Base-by-base conservation (phyloP, 2,113 vertebrate species). In the Erinaceus europaeus region DNA sequence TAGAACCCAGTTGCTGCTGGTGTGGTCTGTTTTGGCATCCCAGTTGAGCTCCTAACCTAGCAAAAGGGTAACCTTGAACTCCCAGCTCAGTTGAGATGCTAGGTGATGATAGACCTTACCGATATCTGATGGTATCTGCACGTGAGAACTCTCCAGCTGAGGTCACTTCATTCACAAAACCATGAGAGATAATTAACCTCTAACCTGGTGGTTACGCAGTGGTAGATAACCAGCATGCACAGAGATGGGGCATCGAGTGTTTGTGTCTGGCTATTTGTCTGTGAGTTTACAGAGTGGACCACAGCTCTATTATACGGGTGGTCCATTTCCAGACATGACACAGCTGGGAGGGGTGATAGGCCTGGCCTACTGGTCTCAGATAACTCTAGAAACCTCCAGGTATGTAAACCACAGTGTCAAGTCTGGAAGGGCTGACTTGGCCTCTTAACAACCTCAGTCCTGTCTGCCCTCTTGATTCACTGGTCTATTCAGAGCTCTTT, bases 261-360 rank as follows among this genome's bases (percentile, higher is more conserved):
- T 13, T 6, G 8, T 53, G 40, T 90, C 69, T 88, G 61, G 57
- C 21, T n/a, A n/a, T n/a, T n/a, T 73, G 11, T 62, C 74, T 84
- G 42, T n/a, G 52, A 79, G 65, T 87, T 81, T 84, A 86, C 18
- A 75, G 27, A 80, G 62, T 21, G 38, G 11, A 67, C 82, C 55
- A 65, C 52, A 84, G 17, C 13, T 71, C 34, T 76, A 36, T 42
- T 40, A 25, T 21, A 13, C 11, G 34, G 25, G 75, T 79, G 48
- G 62, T 92, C 65, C 55, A 18, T 72, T 61, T 92, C 55, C 64
- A 94, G 89, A 93, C 93, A 91, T 90, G 89, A 94, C 78, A 84
- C 53, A 86, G 65, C 23, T 9, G 1, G 64, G 57, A 72, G 44
- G 68, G 32, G 80, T 42, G 57, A 29, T 40, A 29, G 38, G 13